phyloP scores from a whole-genome alignment of 2,113 vertebrate species.

The Aptenodytes patagonicus region DNA sequence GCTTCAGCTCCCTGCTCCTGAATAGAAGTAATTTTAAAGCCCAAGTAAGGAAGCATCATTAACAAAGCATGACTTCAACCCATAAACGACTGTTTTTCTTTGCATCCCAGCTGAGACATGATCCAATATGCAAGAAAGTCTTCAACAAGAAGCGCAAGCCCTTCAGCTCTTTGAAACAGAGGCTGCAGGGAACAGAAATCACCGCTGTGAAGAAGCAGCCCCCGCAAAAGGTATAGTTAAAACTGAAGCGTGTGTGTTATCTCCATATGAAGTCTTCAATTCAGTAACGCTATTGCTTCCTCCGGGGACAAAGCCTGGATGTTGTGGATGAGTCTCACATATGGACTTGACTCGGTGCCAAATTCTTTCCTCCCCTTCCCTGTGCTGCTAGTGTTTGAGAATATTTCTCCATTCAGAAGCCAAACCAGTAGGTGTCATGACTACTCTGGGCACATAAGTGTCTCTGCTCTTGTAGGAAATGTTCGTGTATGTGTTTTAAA shows the following conservation, averaged over 20 bases:
- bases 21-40: not conserved
- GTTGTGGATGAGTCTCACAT: not conserved
- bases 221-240: slow-evolving; percentile 12
- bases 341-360: not conserved
- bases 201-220: not conserved
- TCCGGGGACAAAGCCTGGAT: slow-evolving; percentile 16
- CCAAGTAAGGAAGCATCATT: not conserved
- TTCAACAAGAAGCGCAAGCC: slow-evolving; percentile 61
- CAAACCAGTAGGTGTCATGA: not conserved
- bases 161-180: slow-evolving; percentile 69
- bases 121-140: slow-evolving; percentile 59
- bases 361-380: not conserved
- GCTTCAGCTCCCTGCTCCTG: not conserved
- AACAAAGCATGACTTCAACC: not conserved
- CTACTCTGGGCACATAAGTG: not conserved
- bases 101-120: slow-evolving; percentile 53
- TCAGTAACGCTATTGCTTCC: not conserved
- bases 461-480: not conserved
- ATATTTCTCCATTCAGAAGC: not conserved
- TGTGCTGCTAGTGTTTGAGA: not conserved
- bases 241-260: not conserved
- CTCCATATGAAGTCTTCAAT: not conserved
- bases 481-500: not conserved
- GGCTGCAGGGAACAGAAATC: slow-evolving; percentile 54
- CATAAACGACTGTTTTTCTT: not conserved